phyloP scores from a whole-genome alignment of 2,888 invertebrate genomes.

The Cybosia mesomella region DNA sequence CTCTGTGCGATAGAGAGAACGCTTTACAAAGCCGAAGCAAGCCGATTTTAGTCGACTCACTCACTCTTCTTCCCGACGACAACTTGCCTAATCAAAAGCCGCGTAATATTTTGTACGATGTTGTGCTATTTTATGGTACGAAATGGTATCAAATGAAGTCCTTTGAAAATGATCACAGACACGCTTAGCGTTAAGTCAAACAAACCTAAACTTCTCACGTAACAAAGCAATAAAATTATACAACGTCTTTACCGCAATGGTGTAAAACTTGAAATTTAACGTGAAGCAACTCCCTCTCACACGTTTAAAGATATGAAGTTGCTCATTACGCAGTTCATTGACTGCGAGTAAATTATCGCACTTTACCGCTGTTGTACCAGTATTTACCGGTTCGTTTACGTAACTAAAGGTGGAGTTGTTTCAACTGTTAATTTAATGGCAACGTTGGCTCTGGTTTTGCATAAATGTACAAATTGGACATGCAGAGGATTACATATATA shows the following conservation, averaged over 20 bases:
- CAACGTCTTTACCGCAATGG: neutral
- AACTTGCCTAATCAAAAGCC: no score
- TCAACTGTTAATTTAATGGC: neutral
- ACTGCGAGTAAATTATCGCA: slow-evolving; percentile 13
- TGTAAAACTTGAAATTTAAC: slow-evolving; percentile 14
- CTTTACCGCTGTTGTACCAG: slow-evolving; percentile 10
- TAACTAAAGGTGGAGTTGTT: slow-evolving; percentile 5
- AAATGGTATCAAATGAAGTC: neutral
- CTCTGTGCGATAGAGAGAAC: no score
- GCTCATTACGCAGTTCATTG: slow-evolving; percentile 18
- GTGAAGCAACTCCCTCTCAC: slow-evolving; percentile 5
- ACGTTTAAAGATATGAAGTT: slow-evolving; percentile 14
- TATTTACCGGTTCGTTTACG: slow-evolving; percentile 14
- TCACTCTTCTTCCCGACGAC: no score
- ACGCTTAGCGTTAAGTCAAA: neutral
- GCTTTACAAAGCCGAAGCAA: no score
- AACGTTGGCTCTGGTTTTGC: neutral
- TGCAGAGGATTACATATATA: no score
- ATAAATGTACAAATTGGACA: neutral
- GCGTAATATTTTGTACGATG: no score
- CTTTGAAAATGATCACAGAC: slow-evolving; percentile 9
- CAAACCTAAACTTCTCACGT: slow-evolving; percentile 11
- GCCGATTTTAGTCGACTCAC: no score
- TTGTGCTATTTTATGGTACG: neutral
- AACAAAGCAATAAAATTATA: slow-evolving; percentile 19